A percentile compares a stretch with the other conserved stretches of the same genome.
These are phyloP conservation scores for Nematolebias whitei DNA, from an alignment of 2,113 vertebrate species.

Conservation along the genomic window DNA sequence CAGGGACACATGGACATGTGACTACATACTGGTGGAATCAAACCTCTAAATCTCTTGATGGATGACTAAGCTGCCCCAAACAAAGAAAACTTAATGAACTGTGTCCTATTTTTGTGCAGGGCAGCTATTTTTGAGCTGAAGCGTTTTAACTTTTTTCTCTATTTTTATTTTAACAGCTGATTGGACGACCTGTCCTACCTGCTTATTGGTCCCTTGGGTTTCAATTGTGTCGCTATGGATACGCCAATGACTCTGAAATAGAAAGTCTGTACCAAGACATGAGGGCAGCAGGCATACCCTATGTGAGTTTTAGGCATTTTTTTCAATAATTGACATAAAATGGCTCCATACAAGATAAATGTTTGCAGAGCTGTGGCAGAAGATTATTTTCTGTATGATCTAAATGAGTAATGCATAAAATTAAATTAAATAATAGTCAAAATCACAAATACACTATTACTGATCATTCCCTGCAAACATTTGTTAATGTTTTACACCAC, in stretches of 20 bases:
- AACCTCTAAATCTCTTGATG: too few species aligned
- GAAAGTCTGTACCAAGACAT: slow-evolving; percentile 79
- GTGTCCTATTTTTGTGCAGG: slow-evolving; percentile 46
- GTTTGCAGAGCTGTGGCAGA: too few species aligned
- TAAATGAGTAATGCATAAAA: too few species aligned
- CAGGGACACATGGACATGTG: too few species aligned
- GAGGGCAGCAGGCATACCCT: slow-evolving; percentile 83
- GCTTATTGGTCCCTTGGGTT: slow-evolving; percentile 95
- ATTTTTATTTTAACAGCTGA: slow-evolving; percentile 81
- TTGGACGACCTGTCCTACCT: slow-evolving; percentile 91
- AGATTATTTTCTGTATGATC: too few species aligned
- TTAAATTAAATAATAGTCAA: too few species aligned
- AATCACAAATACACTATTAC: too few species aligned
- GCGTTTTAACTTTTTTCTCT: slow-evolving; percentile 63
- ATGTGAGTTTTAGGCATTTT: slow-evolving; percentile 77
- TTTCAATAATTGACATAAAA: not conserved
- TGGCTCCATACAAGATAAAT: too few species aligned
- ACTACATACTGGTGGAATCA: too few species aligned
- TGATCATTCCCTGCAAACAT: too few species aligned
- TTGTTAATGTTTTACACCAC: too few species aligned
- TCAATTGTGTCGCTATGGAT: slow-evolving; percentile 94
- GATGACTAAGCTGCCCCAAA: too few species aligned
- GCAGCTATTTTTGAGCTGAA: slow-evolving; percentile 55
- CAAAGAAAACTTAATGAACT: slow-evolving; percentile 36
- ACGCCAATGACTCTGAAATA: slow-evolving; percentile 83